These are phyloP conservation scores for Discoglossus pictus DNA, from an alignment of 2,797 vertebrate genomes.

Conservation along the genomic window DNA sequence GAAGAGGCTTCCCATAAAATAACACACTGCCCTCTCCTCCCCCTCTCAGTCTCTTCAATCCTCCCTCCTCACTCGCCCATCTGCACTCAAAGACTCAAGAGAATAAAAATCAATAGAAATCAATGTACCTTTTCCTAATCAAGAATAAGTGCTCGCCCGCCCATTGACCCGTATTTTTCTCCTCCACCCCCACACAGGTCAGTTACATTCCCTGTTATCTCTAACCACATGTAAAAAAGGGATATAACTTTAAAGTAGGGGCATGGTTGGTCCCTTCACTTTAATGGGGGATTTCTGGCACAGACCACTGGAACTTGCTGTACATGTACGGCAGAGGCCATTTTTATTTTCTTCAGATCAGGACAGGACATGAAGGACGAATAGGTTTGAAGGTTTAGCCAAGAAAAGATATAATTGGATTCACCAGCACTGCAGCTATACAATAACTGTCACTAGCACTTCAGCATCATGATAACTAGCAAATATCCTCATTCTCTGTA, in stretches of 20 bases:
- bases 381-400: neutral
- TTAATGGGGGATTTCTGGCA: no score
- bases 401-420: neutral
- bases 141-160: slow-evolving; percentile 1
- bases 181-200: neutral
- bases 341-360: no score
- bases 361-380: neutral
- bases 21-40: neutral
- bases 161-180: neutral
- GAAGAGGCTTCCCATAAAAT: neutral
- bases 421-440: neutral
- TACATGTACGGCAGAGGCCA: no score
- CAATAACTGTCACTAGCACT: neutral
- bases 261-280: no score
- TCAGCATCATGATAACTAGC: no score
- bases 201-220: neutral
- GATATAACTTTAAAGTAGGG: no score
- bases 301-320: no score
- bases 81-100: neutral
- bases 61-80: neutral
- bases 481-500: no score
- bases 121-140: slow-evolving; percentile 29
- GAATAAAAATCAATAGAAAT: slow-evolving; percentile 15
- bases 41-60: neutral
- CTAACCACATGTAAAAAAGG: no score